These are phyloP conservation scores for Gortyna flavago DNA, from an alignment of 2,888 invertebrate genomes.

Conservation along the genomic window DNA sequence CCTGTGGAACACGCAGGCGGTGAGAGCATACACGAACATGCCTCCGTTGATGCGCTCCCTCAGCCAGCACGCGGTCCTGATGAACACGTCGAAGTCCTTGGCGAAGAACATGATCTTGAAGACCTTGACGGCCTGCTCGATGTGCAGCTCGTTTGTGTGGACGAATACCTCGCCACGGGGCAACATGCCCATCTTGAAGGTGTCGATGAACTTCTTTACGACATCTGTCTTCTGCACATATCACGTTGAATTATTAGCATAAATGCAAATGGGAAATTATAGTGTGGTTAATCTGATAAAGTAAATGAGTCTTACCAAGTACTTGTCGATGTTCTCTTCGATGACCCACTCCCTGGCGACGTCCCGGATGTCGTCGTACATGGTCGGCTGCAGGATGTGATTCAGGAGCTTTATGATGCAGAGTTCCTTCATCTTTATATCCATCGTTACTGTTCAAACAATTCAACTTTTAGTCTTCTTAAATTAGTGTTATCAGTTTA, in stretches of 20 bases:
- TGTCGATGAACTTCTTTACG: conserved; percentile 90
- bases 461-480: background rate
- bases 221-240: conserved; percentile 87
- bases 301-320: conserved; percentile 78
- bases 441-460: conserved; percentile 83
- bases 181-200: conserved; percentile 90
- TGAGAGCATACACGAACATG: conserved; percentile 93
- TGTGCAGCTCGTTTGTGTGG: conserved; percentile 90
- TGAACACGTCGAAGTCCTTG: conserved; percentile 92
- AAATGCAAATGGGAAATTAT: background rate
- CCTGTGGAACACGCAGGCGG: conserved; percentile 92
- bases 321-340: conserved; percentile 90
- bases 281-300: background rate
- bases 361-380: conserved; percentile 90
- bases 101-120: conserved; percentile 92
- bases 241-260: conserved; percentile 13
- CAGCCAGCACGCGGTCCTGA: conserved; percentile 92
- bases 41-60: conserved; percentile 93
- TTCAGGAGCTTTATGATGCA: conserved; percentile 90
- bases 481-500: background rate
- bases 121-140: conserved; percentile 91
- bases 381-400: conserved; percentile 91
- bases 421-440: conserved; percentile 89
- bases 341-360: conserved; percentile 91
- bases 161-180: conserved; percentile 91